Conservation (phyloP, 2,113 vertebrate genomes). For the Chloropsis cyanopogon region DNA sequence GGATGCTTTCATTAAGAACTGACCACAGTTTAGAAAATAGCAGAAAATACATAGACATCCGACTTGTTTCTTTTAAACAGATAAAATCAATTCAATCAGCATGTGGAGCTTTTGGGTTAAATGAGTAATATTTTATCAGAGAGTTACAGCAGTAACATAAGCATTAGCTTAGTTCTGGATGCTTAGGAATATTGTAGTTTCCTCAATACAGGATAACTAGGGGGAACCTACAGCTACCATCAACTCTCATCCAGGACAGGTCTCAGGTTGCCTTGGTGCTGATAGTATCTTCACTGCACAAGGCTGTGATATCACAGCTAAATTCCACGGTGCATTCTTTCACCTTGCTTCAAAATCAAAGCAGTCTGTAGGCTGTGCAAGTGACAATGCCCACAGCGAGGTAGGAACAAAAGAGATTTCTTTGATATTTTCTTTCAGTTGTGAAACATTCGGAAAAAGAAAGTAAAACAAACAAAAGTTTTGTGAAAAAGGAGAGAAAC, state of each 20-base stretch:
- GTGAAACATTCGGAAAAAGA: background rate
- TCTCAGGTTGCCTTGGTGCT: background rate
- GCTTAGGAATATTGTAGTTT: background rate
- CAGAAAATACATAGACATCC: background rate
- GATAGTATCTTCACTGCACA: background rate
- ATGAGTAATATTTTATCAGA: background rate
- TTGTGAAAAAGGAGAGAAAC: background rate
- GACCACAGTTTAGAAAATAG: background rate
- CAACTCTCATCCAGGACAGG: background rate
- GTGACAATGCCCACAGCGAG: background rate
- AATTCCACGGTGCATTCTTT: background rate
- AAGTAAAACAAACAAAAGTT: background rate
- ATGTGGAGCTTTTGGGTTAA: background rate
- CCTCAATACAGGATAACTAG: background rate
- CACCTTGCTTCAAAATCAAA: constrained; percentile 9
- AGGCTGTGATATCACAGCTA: background rate
- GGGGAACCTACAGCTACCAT: background rate
- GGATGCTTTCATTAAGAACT: background rate
- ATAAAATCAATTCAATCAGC: constrained; percentile 3
- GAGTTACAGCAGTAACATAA: background rate
- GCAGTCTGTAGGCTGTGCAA: background rate
- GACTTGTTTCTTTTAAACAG: background rate
- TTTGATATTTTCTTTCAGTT: background rate
- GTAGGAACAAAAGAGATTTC: background rate
- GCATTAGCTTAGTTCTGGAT: background rate